Base-by-base conservation (phyloP, 2,113 vertebrate genomes). In the Taxidea taxus region DNA sequence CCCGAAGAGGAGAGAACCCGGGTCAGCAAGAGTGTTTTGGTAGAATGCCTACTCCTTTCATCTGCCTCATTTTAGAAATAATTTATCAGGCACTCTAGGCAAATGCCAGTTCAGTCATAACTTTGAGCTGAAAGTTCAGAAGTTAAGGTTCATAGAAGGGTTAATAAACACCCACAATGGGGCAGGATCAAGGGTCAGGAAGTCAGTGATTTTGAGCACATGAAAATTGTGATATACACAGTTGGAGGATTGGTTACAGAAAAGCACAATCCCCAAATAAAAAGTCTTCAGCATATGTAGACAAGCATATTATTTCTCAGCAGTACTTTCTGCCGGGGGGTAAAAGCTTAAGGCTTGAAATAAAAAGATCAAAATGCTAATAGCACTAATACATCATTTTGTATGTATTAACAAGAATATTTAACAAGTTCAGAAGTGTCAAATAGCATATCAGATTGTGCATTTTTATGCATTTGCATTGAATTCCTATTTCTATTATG, bases 101-200 rank as follows among this genome's bases (percentile, higher is more conserved):
- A 91, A 96, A 91, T 87, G 39, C 4, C 62, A 91, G n/a, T 58
- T 82, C 54, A 86, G 37, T 23, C 37, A 82, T 87, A 93, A 93
- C 27, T 91, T 42, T 91, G 13, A 81, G 42, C 29, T 70, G 58
- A 93, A 96, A 96, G 91, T 91, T 81, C 85, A 85, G 27, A 83
- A 72, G 18, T 70, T 34, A 87, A 23, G 13, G 12, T 75, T 96
- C 13, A 82, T 21, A 27, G 1, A 23, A 88, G 11, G 13, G 0
- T 87, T 70, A 90, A 90, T 93, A 75, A 85, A 39, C 29, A 91
- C 6, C 1, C 51, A 66, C 54, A 80, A 20, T 51, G 6, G 7
- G 58, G 2, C 16, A 37, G 18, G 31, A 82, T 75, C 37, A 74
- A 78, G 34, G 72, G 44, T 49, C 14, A 88, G 29, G 23, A 87